These are phyloP conservation scores for Chloromyia formosa DNA, from an alignment of 2,888 invertebrate species.

Conservation along the genomic window DNA sequence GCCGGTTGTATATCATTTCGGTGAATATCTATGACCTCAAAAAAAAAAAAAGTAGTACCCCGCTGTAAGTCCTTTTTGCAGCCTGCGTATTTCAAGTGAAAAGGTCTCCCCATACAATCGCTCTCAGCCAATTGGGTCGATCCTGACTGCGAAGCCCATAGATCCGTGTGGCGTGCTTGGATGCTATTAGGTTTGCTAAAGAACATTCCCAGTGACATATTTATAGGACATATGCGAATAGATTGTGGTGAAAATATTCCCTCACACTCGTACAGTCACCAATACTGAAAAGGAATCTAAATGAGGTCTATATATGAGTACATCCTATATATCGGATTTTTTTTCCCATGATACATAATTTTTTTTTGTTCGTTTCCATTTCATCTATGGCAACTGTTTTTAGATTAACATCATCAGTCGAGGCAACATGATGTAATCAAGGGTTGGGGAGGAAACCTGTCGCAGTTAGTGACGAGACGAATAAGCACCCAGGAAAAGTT, in stretches of 20 bases:
- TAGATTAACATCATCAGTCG: slow-evolving; percentile 35
- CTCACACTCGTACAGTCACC: not conserved
- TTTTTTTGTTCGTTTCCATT: not conserved
- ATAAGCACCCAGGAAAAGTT: not conserved
- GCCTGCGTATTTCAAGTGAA: not conserved
- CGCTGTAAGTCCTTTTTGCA: not conserved
- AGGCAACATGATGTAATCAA: slow-evolving; percentile 5
- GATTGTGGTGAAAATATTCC: slow-evolving; percentile 30
- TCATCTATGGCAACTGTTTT: slow-evolving; percentile 19
- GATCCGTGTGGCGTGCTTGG: slow-evolving; percentile 16
- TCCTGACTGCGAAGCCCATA: not conserved
- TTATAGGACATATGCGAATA: slow-evolving; percentile 19
- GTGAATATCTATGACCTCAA: slow-evolving; percentile 21
- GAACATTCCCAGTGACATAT: slow-evolving; percentile 41
- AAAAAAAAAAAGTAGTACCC: slow-evolving; percentile 20
- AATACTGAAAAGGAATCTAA: not conserved
- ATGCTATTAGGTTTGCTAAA: slow-evolving; percentile 34
- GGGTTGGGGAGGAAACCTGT: not conserved
- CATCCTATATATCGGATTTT: slow-evolving; percentile 21
- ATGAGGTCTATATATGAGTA: not conserved
- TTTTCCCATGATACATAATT: not conserved
- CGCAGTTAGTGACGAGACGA: not conserved
- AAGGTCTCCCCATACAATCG: not conserved
- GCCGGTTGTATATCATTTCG: not conserved
- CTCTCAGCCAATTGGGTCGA: not conserved